Evolutionary conservation across 2,797 vertebrate genomes (phyloP).

Genomic region (Pogonophryne albipinna): DNA sequence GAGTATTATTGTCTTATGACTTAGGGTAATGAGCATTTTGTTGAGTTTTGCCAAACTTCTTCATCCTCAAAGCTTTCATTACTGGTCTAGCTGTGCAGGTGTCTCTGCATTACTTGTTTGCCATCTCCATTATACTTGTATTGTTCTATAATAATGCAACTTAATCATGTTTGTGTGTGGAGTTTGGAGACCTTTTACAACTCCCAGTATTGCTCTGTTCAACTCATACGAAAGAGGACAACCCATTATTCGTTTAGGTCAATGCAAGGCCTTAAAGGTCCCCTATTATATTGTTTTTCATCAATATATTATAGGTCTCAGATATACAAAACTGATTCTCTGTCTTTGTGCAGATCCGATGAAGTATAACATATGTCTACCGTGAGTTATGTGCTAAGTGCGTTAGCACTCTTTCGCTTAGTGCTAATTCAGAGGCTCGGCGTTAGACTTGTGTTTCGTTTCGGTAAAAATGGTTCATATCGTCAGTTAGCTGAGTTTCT

Average conservation of each 20-base stretch:
- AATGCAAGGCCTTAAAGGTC: background rate
- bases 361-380: too few relatives aligned
- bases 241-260: background rate
- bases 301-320: too few relatives aligned
- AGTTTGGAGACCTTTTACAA: slow-evolving; percentile 4
- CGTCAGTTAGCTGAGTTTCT: too few relatives aligned
- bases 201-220: background rate
- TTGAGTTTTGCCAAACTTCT: slow-evolving; percentile 60
- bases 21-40: slow-evolving; percentile 59
- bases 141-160: background rate
- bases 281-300: background rate
- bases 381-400: too few relatives aligned
- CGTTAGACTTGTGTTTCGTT: too few relatives aligned
- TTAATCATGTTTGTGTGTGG: background rate
- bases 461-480: too few relatives aligned
- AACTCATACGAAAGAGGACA: background rate
- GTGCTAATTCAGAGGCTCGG: too few relatives aligned
- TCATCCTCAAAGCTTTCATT: slow-evolving; percentile 8
- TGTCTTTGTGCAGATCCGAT: too few relatives aligned
- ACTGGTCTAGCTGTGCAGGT: background rate
- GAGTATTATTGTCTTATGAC: slow-evolving; percentile 64
- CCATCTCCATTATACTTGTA: background rate
- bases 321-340: too few relatives aligned
- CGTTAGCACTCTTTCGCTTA: too few relatives aligned
- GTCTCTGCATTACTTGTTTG: background rate